Evolutionary conservation across 2,113 vertebrate species (phyloP).

Genomic region (Junco hyemalis): DNA sequence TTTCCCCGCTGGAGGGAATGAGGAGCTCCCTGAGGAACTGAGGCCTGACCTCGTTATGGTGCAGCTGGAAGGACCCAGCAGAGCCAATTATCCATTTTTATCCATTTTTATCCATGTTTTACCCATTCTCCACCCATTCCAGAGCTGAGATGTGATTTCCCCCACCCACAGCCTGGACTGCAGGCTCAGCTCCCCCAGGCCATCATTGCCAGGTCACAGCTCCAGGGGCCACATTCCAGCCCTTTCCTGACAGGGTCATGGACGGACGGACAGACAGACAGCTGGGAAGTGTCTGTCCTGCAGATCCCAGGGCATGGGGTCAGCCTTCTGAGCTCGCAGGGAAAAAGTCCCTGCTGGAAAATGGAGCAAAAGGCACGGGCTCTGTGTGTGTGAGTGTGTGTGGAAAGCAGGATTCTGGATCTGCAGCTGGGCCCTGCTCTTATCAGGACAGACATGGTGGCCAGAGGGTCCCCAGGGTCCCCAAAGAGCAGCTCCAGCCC

Average conservation of each 20-base stretch:
- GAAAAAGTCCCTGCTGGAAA: neutral
- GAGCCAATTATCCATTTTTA: neutral
- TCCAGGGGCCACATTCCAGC: neutral
- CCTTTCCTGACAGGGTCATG: neutral
- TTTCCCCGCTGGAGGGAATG: neutral
- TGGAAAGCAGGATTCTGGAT: accelerated
- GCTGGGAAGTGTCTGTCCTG: accelerated
- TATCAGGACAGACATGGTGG: accelerated
- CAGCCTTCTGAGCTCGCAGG: neutral
- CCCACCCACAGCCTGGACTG: neutral
- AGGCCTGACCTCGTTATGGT: neutral
- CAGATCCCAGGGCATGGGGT: neutral
- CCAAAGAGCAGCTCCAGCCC: neutral
- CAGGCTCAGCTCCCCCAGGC: neutral
- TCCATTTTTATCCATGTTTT: neutral
- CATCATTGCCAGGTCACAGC: neutral
- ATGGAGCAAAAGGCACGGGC: accelerated
- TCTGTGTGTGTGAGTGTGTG: accelerated
- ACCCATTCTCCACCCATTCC: neutral
- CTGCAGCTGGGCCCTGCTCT: accelerated
- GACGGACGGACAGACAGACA: neutral
- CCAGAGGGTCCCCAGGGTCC: neutral
- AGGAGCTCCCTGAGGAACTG: neutral
- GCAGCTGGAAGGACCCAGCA: accelerated
- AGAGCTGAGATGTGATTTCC: accelerated